These are phyloP conservation scores for Smutsia gigantea DNA, from an alignment of 2,797 vertebrate genomes.

Conservation along the genomic window DNA sequence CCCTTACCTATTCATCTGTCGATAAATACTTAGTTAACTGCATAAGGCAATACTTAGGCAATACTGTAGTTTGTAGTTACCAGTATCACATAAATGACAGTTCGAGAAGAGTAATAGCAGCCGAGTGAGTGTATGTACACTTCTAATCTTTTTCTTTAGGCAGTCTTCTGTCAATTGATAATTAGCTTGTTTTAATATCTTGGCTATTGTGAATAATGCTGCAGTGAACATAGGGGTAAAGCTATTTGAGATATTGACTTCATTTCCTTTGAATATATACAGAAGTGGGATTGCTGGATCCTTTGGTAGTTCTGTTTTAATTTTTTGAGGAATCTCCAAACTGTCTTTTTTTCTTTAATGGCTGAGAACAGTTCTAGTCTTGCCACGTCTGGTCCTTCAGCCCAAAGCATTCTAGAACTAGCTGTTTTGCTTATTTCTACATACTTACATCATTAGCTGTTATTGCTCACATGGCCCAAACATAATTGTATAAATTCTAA, in stretches of 20 bases:
- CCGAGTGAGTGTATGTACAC: too few species aligned
- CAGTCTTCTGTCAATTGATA: too few species aligned
- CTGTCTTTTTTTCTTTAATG: neutral
- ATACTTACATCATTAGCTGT: neutral
- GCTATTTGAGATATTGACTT: neutral
- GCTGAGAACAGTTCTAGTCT: neutral
- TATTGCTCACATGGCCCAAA: neutral
- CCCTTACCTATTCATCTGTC: neutral
- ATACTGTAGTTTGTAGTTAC: too few species aligned
- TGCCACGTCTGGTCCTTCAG: neutral
- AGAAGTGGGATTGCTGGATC: neutral
- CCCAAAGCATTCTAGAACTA: neutral
- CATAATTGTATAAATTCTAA: neutral
- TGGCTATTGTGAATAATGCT: neutral
- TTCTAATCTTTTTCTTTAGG: neutral
- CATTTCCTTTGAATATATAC: neutral
- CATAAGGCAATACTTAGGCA: too few species aligned
- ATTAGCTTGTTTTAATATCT: neutral
- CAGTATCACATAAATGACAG: too few species aligned
- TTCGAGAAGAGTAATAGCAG: too few species aligned
- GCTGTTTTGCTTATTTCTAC: neutral
- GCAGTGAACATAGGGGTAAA: neutral
- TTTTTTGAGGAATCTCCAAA: neutral
- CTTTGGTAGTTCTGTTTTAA: neutral
- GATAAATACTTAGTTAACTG: too few species aligned